Evolutionary conservation across 2,113 vertebrate genomes (phyloP), one percentile per base, ranked within the genome.

Genomic region (Pipa parva): DNA sequence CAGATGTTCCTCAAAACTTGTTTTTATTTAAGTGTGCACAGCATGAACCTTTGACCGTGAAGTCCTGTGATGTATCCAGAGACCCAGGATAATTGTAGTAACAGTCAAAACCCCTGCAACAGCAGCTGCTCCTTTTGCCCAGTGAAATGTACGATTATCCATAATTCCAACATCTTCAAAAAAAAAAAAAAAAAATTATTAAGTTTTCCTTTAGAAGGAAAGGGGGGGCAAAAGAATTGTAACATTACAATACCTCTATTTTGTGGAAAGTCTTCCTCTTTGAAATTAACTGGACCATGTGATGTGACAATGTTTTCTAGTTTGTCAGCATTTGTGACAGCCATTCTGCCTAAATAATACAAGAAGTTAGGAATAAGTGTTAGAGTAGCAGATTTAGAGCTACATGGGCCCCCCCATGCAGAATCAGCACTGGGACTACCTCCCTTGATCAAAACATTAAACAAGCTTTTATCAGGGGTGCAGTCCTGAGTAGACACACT

Each of bases 271-370:
- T 21, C 27, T n/a, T 20, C 20, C 3, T 36, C 29, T 27, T 11
- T 15, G 18, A 75, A 71, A 4, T 70, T 27, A 52, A 75, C 65
- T 0, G 74, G 65, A 9, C 74, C 74, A 12, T 60, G 7, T 0
- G 74, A 64, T 0, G 65, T 65, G 3, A 75, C 52, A 5, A 62
- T 36, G 7, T 1, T 71, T 4, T 27, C 26, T 11, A 27, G 3
- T 22, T 26, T 20, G 7, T 12, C 22, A 8, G 20, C 2, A 3
- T 11, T 28, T 18, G 17, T n/a, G 27, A 52, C 33, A 52, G 46
- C 57, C 57, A 60, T 54, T 24, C 65, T 59, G 9, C 20, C 65
- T 69, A 24, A 17, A 33, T 20, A 20, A 36, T 6, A 48, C 8
- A 8, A 22, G 1, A 2, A 12, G n/a, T 6, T 5, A 42, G 39